phyloP scores from a whole-genome alignment of 2,113 vertebrate genomes.

The Oophaga pumilio region DNA sequence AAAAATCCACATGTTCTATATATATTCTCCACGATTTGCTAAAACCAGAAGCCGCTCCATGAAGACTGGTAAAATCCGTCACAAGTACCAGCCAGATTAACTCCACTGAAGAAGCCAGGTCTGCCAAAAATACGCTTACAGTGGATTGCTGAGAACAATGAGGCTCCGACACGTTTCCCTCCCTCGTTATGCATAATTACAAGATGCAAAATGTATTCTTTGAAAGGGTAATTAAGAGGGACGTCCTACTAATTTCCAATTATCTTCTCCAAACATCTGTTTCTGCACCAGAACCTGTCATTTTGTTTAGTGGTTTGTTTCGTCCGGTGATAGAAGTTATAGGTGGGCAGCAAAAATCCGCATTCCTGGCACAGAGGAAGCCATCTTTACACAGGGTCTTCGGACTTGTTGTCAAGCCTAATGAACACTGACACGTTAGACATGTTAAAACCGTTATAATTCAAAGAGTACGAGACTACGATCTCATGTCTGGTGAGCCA shows the following conservation, averaged over 20 bases:
- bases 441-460: not conserved
- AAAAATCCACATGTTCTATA: too few relatives aligned
- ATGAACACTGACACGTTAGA: not conserved
- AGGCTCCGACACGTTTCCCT: slow-evolving; percentile 14
- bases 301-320: slow-evolving; percentile 45
- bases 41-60: not conserved
- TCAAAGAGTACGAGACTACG: not conserved
- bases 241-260: slow-evolving; percentile 39
- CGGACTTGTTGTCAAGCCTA: not conserved
- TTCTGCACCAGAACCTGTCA: slow-evolving; percentile 29
- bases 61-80: not conserved
- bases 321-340: not conserved
- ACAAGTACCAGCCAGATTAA: not conserved
- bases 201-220: slow-evolving; percentile 27
- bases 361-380: not conserved
- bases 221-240: slow-evolving; percentile 30
- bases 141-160: slow-evolving; percentile 1
- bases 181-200: slow-evolving; percentile 26
- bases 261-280: slow-evolving; percentile 19
- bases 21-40: not conserved
- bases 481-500: not conserved
- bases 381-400: slow-evolving; percentile 3
- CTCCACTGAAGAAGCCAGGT: not conserved
- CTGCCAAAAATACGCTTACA: slow-evolving; percentile 9
- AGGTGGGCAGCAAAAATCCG: not conserved